Conservation (phyloP, 2,888 invertebrate genomes). For the Phalangium opilio region DNA sequence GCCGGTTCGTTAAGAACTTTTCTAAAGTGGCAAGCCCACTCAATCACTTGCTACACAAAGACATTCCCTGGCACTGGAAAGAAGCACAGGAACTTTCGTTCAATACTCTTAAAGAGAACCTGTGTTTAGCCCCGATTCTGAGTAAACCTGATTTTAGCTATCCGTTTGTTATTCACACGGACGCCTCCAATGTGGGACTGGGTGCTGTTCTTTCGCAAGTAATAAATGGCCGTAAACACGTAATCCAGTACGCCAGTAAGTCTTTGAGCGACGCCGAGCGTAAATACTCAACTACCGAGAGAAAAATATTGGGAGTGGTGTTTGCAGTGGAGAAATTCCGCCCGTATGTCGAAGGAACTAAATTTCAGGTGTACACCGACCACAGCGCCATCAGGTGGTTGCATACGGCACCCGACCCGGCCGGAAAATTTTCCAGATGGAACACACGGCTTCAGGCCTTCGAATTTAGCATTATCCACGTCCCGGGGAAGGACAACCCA, state of each 20-base stretch:
- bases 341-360: slow-evolving; percentile 29
- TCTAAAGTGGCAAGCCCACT: neutral
- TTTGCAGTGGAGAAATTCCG: slow-evolving; percentile 30
- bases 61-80: neutral
- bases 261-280: too few relatives aligned
- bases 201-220: slow-evolving; percentile 23
- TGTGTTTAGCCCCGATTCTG: neutral
- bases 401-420: slow-evolving; percentile 28
- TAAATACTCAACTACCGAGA: slow-evolving; percentile 32
- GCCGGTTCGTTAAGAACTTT: neutral
- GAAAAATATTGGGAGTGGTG: slow-evolving; percentile 29
- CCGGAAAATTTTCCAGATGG: slow-evolving; percentile 34
- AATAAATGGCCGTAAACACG: slow-evolving; percentile 4
- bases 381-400: slow-evolving; percentile 37
- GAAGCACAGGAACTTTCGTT: neutral
- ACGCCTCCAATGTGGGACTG: slow-evolving; percentile 20
- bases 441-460: slow-evolving; percentile 30
- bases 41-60: neutral
- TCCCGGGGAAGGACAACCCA: slow-evolving; percentile 28
- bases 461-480: slow-evolving; percentile 29
- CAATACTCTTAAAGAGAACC: neutral
- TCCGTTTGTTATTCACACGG: slow-evolving; percentile 15
- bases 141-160: neutral
- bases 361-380: slow-evolving; percentile 31
- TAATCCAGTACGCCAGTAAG: slow-evolving; percentile 20